Evolutionary conservation across 2,888 invertebrate species (phyloP), one percentile per base, ranked within the genome.

Genomic region (Mythimna ferrago): DNA sequence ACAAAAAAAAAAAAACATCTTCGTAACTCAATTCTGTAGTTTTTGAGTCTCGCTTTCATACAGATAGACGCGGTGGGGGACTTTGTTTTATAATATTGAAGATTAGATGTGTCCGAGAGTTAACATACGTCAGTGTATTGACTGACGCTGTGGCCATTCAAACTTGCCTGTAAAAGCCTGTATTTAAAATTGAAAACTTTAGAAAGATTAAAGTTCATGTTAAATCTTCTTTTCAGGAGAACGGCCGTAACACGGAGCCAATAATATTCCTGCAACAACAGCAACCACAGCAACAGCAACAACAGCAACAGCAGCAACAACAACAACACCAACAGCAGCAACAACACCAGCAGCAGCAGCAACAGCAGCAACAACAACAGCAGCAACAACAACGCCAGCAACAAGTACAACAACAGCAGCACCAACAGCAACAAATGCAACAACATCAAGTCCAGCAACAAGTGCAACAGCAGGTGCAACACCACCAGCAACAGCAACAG

Each of bases 381-480:
- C 76, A 80, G 0, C 75, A 80, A 2, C 84, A 77, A 1, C 78
- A 72, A 0, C 76, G 56, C 0, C 70, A 41, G 0, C 76, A 71
- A 0, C 82, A 80, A 0, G 84, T 64, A 35, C 61, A 57, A 38
- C 75, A 72, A 38, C 56, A 51, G 0, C 72, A 73, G 32, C 73
- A 73, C 1, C 84, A 88, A 1, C 90, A 89, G 4, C 90, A 88
- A 10, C 90, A 90, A 9, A 87, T 91, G 32, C 75, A 69, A 56
- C 87, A 89, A 21, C 84, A 86, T 51, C 88, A 89, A 69, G 90
- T 89, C 0, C 91, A 91, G 9, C 90, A 87, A 7, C 88, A 87
- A 78, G 89, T 90, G 80, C 93, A 92, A n/a, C 77, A 77, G 9
- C 90, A 91, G 14, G 89, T 92, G 44, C 80, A 78, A 26, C 83